phyloP scores from a whole-genome alignment of 2,888 invertebrate species.

The Lypha dubia region DNA sequence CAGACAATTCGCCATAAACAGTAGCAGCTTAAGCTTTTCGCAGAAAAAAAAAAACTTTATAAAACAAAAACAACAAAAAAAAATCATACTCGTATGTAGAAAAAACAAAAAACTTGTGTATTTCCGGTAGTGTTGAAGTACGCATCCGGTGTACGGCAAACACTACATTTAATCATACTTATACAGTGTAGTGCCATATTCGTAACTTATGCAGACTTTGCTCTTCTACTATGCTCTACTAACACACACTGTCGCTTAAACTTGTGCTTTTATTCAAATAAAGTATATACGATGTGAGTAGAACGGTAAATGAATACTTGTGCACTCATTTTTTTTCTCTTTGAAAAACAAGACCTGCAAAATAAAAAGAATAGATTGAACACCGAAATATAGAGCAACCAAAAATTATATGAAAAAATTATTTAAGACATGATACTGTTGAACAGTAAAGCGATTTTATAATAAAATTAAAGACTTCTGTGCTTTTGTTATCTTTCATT shows the following conservation, averaged over 20 bases:
- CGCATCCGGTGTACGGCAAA: constrained; percentile 77
- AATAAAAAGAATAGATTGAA: constrained; percentile 2
- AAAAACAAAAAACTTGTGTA: constrained; percentile 67
- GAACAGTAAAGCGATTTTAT: constrained; percentile 12
- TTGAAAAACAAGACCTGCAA: background rate
- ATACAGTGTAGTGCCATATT: background rate
- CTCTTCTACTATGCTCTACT: constrained; percentile 18
- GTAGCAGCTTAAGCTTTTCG: constrained; percentile 40
- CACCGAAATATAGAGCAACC: constrained; percentile 22
- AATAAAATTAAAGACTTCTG: background rate
- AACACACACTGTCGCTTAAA: constrained; percentile 21
- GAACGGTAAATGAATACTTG: constrained; percentile 47
- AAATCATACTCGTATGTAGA: constrained; percentile 19
- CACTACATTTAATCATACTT: constrained; percentile 59
- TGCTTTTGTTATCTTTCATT: too few species aligned
- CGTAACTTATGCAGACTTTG: constrained; percentile 36
- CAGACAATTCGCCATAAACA: background rate
- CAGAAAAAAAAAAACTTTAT: background rate
- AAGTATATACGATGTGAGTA: background rate
- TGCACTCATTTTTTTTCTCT: constrained; percentile 11
- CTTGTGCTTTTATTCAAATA: constrained; percentile 8
- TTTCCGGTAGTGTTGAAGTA: constrained; percentile 79
- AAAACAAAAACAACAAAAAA: background rate
- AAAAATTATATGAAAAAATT: background rate
- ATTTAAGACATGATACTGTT: background rate